Percentiles rank a stretch among this genome's conserved stretches.
Conservation (phyloP, 2,113 vertebrate species). For the Ctenodactylus gundi region DNA sequence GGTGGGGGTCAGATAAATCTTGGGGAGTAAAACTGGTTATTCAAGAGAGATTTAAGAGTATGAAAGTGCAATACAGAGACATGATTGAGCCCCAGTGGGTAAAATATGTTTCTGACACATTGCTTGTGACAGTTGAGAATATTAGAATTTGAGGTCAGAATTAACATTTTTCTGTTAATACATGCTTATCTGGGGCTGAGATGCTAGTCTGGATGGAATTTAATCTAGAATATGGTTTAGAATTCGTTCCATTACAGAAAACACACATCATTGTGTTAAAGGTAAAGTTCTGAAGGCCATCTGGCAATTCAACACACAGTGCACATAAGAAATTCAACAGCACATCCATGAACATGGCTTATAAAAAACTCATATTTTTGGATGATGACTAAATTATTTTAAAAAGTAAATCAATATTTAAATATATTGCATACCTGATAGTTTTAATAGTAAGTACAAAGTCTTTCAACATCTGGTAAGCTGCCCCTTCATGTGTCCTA, state of each 20-base stretch:
- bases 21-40: background rate
- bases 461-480: conserved; percentile 54
- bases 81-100: background rate
- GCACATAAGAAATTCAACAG: background rate
- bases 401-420: conserved; percentile 3
- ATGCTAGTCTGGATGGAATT: background rate
- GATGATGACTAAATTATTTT: background rate
- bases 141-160: background rate
- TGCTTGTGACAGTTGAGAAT: background rate
- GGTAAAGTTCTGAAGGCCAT: background rate
- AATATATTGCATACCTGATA: conserved; percentile 66
- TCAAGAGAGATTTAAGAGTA: background rate
- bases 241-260: background rate
- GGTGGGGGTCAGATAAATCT: background rate
- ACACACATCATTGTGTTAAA: background rate
- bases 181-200: background rate
- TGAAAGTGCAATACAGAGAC: background rate
- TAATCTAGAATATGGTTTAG: background rate
- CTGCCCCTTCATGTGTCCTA: conserved; percentile 55
- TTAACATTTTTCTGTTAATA: background rate
- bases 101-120: background rate
- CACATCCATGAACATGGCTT: background rate
- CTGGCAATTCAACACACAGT: background rate
- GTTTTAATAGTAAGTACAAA: conserved; percentile 55
- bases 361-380: background rate